Percentiles rank a stretch among this genome's conserved stretches.
These are phyloP conservation scores for Brachirus orientalis DNA, from an alignment of 2,113 vertebrate genomes.

Conservation along the genomic window DNA sequence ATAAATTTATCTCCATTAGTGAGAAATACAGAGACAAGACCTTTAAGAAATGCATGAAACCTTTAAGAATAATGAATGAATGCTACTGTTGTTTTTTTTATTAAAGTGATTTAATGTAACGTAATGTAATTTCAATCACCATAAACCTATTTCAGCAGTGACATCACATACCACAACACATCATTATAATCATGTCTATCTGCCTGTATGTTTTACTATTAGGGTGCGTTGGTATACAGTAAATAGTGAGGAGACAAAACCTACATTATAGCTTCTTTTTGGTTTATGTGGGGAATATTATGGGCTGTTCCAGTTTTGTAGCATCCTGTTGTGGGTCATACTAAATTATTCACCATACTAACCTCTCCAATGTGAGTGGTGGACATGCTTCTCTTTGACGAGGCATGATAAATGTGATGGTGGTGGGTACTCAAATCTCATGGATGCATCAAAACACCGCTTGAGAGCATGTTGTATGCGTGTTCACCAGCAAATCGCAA, in stretches of 20 bases:
- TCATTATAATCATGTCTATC: too few species aligned
- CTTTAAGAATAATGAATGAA: neutral
- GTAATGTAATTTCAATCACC: too few species aligned
- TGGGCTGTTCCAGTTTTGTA: too few species aligned
- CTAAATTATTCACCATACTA: neutral
- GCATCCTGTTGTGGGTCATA: neutral
- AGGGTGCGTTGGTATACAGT: too few species aligned
- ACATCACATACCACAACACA: too few species aligned
- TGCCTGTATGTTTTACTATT: too few species aligned
- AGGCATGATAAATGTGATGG: neutral
- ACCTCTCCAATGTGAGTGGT: neutral
- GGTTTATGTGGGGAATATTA: too few species aligned
- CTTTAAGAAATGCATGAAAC: neutral
- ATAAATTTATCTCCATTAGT: constrained; percentile 15
- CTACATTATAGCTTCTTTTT: too few species aligned
- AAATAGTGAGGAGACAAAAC: too few species aligned
- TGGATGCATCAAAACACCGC: neutral
- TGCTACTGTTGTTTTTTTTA: neutral
- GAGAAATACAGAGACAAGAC: too few species aligned
- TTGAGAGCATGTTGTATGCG: neutral
- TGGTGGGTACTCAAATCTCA: neutral
- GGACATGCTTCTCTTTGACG: neutral
- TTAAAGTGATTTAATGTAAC: too few species aligned
- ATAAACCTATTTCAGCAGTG: too few species aligned
- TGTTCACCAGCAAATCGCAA: neutral